These are phyloP conservation scores for Acleris sparsana DNA, from an alignment of 2,888 invertebrate species.

Conservation along the genomic window DNA sequence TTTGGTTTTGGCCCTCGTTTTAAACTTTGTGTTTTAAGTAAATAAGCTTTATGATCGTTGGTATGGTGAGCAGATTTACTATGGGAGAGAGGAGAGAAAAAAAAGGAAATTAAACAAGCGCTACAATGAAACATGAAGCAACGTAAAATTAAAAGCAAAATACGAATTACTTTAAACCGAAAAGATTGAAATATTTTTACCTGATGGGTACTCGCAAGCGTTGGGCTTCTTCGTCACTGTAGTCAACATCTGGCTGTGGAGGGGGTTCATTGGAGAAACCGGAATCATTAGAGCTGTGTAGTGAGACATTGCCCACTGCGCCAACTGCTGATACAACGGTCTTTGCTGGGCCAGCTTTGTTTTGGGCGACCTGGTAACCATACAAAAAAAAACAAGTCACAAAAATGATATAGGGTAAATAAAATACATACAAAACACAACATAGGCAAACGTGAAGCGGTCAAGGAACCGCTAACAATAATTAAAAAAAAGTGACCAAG, in stretches of 20 bases:
- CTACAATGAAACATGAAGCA: slow-evolving; percentile 53
- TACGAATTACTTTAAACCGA: slow-evolving; percentile 47
- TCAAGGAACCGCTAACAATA: too few relatives aligned
- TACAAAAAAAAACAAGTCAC: background rate
- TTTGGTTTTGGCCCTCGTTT: slow-evolving; percentile 69
- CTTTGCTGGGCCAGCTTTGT: slow-evolving; percentile 76
- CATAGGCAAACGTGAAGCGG: too few relatives aligned
- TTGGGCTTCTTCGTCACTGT: slow-evolving; percentile 93
- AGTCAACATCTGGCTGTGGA: slow-evolving; percentile 94
- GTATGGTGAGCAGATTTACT: slow-evolving; percentile 74
- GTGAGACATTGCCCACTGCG: slow-evolving; percentile 88
- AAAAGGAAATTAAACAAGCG: slow-evolving; percentile 48
- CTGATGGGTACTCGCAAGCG: slow-evolving; percentile 85
- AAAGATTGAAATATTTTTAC: slow-evolving; percentile 60
- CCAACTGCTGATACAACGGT: slow-evolving; percentile 76
- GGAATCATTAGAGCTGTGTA: slow-evolving; percentile 96
- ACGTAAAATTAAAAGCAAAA: slow-evolving; percentile 51
- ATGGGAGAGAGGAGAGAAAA: slow-evolving; percentile 58
- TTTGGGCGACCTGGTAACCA: slow-evolving; percentile 64
- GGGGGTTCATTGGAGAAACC: slow-evolving; percentile 96
- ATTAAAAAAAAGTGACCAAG: too few relatives aligned
- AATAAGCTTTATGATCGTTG: slow-evolving; percentile 68
- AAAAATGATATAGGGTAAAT: too few relatives aligned
- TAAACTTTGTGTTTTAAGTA: slow-evolving; percentile 78
- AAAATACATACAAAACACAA: too few relatives aligned